Percentiles rank a stretch among this genome's conserved stretches.
These are phyloP conservation scores for Neomicropteryx cornuta DNA, from an alignment of 1,140 invertebrate species.

Conservation along the genomic window DNA sequence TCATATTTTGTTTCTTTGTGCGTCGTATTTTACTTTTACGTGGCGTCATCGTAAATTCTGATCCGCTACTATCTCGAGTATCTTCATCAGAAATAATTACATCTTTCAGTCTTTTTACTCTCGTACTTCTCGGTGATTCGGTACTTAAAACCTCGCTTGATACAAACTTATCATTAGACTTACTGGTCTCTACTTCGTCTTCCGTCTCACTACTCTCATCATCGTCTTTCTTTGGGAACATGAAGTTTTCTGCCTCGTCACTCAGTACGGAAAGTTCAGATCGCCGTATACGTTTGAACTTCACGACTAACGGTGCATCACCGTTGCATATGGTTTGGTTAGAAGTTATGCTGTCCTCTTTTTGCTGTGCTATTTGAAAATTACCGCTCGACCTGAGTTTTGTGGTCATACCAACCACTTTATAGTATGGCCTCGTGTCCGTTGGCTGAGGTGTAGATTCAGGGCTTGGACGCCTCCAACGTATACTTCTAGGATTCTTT, in stretches of 20 bases:
- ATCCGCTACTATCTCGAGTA: slow-evolving; percentile 18
- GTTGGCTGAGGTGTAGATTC: slow-evolving; percentile 44
- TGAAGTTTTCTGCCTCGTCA: slow-evolving; percentile 72
- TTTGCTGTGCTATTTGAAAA: slow-evolving; percentile 18
- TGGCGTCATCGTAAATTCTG: slow-evolving; percentile 2
- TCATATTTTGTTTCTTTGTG: neutral
- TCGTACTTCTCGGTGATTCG: neutral
- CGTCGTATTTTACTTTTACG: neutral
- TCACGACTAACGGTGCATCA: slow-evolving; percentile 51
- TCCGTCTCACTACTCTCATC: slow-evolving; percentile 36
- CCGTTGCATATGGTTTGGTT: slow-evolving; percentile 23
- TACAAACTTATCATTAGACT: slow-evolving; percentile 11
- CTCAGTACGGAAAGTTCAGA: slow-evolving; percentile 63
- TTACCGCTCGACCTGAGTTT: slow-evolving; percentile 52
- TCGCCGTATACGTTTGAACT: slow-evolving; percentile 47
- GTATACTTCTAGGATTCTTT: slow-evolving; percentile 23
- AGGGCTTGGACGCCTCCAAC: slow-evolving; percentile 38
- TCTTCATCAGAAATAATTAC: slow-evolving; percentile 18
- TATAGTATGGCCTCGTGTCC: slow-evolving; percentile 57
- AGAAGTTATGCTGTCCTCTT: too few species aligned
- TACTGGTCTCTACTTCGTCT: slow-evolving; percentile 29
- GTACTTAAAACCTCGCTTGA: slow-evolving; percentile 11
- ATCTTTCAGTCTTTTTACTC: slow-evolving; percentile 9
- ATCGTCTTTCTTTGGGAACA: slow-evolving; percentile 55
- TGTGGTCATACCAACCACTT: slow-evolving; percentile 58